phyloP scores from a whole-genome alignment of 2,797 vertebrate species.

The Masticophis lateralis region DNA sequence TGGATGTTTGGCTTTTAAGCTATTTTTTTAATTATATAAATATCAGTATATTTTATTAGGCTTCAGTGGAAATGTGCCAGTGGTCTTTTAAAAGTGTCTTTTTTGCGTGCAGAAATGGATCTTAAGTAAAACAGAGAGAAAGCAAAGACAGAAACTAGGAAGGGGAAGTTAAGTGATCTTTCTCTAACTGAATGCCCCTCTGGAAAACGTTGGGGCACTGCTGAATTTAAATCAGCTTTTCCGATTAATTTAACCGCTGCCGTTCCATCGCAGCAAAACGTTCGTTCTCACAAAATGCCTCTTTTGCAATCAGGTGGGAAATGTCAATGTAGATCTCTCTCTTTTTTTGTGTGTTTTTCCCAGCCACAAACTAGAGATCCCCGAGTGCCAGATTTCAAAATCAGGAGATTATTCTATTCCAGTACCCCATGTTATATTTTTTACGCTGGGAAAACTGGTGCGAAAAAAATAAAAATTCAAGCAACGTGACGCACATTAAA shows the following conservation, averaged over 20 bases:
- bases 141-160: neutral
- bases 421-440: neutral
- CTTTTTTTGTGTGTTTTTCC: neutral
- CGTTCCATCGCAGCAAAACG: neutral
- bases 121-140: neutral
- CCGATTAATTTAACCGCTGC: no score
- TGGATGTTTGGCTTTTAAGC: conserved; percentile 37
- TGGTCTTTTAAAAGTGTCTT: conserved; percentile 40
- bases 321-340: neutral
- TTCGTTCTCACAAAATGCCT: neutral
- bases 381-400: neutral
- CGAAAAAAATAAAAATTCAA: neutral
- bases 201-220: neutral
- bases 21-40: conserved; percentile 69
- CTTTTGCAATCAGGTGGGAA: neutral
- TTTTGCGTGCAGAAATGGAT: neutral
- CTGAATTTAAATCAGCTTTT: neutral
- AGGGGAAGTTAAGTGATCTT: neutral
- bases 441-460: neutral
- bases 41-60: conserved; percentile 66
- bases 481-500: neutral
- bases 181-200: neutral
- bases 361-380: neutral
- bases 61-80: conserved; percentile 55
- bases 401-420: no score